Base-by-base conservation (phyloP, 2,113 vertebrate species). In the Prunella fulvescens region DNA sequence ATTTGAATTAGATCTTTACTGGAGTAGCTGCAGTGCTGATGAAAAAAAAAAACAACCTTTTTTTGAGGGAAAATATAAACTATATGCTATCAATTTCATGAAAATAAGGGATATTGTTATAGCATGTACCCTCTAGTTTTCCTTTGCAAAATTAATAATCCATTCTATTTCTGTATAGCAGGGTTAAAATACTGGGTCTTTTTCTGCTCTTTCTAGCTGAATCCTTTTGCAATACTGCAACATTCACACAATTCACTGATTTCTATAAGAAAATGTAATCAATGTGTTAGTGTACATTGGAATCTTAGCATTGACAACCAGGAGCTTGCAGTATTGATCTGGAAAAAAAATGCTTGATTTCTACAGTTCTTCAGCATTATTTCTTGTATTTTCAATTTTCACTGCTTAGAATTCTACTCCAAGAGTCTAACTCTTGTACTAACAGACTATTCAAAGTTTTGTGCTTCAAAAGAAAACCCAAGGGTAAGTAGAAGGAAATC, bases 251-350 rank as follows among this genome's bases (percentile, higher is more conserved):
- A 87, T 74, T 74, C 81, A 79, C 73, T 0, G 1, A 69, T 93
- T 92, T 95, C 91, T 91, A 50, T 72, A 84, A 67, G 81, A 81
- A 93, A 91, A 84, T 22, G 10, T 28, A 87, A 95, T 91, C 86
- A 0, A 95, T 93, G 69, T 24, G 57, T 87, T 95, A 91, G 61
- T 45, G 70, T 57, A 91, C 73, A 61, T 37, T 61, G 77, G 89
- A 87, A 89, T 82, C 84, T 83, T 73, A 85, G 65, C 86, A 92
- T 67, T 88, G 86, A 84, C 92, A 94, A 83, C 81, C 53, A 56
- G 56, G 72, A 84, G 77, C 67, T 78, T 67, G 77, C 13, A 20
- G 51, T 87, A 95, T 89, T 85, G 94, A 95, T 93, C 85, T 61
- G n/a, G 25, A 87, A 79, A 76, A 33, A 86, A 90, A 66, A 31